Base-by-base conservation (phyloP, 2,797 vertebrate genomes). In the Rhinella marina region DNA sequence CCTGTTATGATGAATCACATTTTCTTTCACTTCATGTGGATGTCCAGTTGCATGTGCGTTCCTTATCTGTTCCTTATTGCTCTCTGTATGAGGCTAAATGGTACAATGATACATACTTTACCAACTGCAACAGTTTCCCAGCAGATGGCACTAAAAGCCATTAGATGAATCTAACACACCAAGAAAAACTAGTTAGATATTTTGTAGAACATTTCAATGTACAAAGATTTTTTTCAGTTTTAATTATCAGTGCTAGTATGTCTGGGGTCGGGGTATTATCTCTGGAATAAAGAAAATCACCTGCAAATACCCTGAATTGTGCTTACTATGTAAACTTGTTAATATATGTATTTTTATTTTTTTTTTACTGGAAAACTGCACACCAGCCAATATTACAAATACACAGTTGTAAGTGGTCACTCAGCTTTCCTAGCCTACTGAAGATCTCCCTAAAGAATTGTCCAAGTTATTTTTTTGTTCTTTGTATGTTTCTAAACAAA, bases 61-160 rank as follows among this genome's bases (percentile, higher is more conserved):
- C 41, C 41, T 41, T 41, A 41, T 6, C 41, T 41, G n/a, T n/a
- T n/a, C n/a, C n/a, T n/a, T 27, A 29, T 70, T 70, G 29, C 5
- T 9, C 68, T 32, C 27, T 70, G 3, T 8, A 68, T 70, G 5
- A 17, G 19, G 32, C 61, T 1, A 10, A 70, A 17, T 14, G 11
- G 13, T 68, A 29, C 66, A 27, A 27, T 19, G 27, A 16, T 70
- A 17, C 68, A 32, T 70, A 17, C 68, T 14, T 9, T 9, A 19
- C 8, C 4, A 70, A n/a, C 16, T 41, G 29, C 17, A 73, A 41
- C 70, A 11, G 7, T 73, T 73, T 41, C 13, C 70, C 70, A 73
- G 70, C 19, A 73, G 70, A 73, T 73, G 70, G 70, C 70, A 48
- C 70, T 32, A 73, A 73, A 73, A 73, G 8, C 70, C 32, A 73